Conservation (phyloP, 2,888 invertebrate genomes). For the Candidula unifasciata region DNA sequence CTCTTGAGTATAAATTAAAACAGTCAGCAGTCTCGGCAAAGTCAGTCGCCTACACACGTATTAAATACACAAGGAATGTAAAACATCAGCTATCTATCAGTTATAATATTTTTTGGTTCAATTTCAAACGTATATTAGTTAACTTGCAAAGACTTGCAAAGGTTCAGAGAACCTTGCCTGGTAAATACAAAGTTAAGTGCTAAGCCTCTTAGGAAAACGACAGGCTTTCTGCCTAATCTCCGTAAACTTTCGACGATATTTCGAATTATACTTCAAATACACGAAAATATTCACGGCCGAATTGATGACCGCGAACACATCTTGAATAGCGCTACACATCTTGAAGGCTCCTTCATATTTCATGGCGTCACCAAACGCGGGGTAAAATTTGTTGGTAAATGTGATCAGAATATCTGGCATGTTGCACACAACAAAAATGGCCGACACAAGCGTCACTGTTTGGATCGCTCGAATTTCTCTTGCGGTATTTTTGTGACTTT, state of each 20-base stretch:
- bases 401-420: conserved; percentile 1
- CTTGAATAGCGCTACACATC: conserved; percentile 9
- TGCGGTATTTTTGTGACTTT: background rate
- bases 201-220: background rate
- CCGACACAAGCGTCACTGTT: background rate
- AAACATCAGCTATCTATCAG: too few relatives aligned
- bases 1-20: too few relatives aligned
- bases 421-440: conserved; percentile 19
- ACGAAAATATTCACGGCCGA: conserved; percentile 5
- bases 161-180: too few relatives aligned
- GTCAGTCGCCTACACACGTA: too few relatives aligned
- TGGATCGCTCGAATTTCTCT: conserved; percentile 18
- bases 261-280: conserved; percentile 4
- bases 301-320: conserved; percentile 3
- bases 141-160: too few relatives aligned
- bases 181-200: too few relatives aligned
- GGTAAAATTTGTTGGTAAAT: background rate
- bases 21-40: too few relatives aligned
- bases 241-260: background rate
- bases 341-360: background rate
- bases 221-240: background rate
- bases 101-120: too few relatives aligned
- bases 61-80: too few relatives aligned
- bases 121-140: too few relatives aligned
- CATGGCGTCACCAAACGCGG: background rate